Base-by-base conservation (phyloP, 1,140 invertebrate species). In the Papilio polyxenes region DNA sequence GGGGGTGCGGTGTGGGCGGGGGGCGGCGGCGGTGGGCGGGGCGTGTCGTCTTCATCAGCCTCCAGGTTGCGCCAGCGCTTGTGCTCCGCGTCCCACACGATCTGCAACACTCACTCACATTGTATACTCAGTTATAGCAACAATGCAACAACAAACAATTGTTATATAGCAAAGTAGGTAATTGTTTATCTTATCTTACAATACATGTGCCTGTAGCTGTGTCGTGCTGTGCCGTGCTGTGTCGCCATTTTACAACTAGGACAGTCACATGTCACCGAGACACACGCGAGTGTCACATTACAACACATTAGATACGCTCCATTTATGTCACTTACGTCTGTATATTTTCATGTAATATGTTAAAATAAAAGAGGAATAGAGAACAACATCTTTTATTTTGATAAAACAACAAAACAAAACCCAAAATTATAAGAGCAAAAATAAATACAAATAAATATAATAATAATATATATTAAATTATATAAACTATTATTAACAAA, bases 31-130 rank as follows among this genome's bases (percentile, higher is more conserved):
- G 97, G 92, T 49, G 96, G 95, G 65, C 89, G 91, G 10, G 95
- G 90, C n/a, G 92, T 89, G 49, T 95, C 96, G 6, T 96, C 96
- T 13, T 95, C 96, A 87, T 96, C 96, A 69, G 96, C 97, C 86
- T 98, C 97, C 72, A 96, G 96, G 92, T 98, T 98, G n/a, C 96
- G 95, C 98, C 98, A 99, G 83, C 96, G 96, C 86, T 98, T 98
- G 84, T 96, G 96, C 10, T 97, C 96, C 80, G 96, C 95, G 95
- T 99, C 98, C 98, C 98, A 99, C 20, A 99, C 97, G 95, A 99
- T 99, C 97, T 98, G 89, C 13, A 8, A 62, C n/a, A 65, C 56
- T 3, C n/a, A 8, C 23, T 31, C 59, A 62, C 59, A 17, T 17
- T 56, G 17, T 17, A 6, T 4, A 56, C 51, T 53, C 51, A 53